These are phyloP conservation scores for Beris chalybata DNA, from an alignment of 2,888 invertebrate species.

Conservation along the genomic window DNA sequence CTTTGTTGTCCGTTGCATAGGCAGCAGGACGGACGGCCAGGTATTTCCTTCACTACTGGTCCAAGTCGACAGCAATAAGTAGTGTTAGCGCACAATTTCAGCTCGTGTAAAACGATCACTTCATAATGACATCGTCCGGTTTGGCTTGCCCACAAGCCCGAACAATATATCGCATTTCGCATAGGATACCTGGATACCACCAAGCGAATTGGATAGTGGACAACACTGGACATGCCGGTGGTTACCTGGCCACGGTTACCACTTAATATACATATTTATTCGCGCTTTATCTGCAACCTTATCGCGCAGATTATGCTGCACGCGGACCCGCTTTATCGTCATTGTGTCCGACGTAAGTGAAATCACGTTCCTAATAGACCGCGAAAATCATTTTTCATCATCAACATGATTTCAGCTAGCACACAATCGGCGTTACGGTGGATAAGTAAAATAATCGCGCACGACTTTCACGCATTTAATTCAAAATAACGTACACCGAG, in stretches of 20 bases:
- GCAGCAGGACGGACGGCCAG: too few species aligned
- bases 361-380: conserved; percentile 28
- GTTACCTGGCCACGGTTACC: conserved; percentile 22
- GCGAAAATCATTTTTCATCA: conserved; percentile 29
- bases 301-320: conserved; percentile 19
- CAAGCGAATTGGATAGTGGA: background rate
- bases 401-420: conserved; percentile 18
- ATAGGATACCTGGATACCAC: background rate
- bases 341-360: conserved; percentile 22
- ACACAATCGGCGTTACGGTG: background rate
- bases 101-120: background rate
- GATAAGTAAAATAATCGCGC: conserved; percentile 20
- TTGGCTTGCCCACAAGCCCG: background rate
- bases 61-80: too few species aligned
- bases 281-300: conserved; percentile 22
- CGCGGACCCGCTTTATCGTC: conserved; percentile 16
- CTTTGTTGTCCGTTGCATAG: too few species aligned
- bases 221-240: conserved; percentile 1
- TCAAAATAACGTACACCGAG: background rate
- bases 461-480: conserved; percentile 27
- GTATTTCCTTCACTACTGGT: too few species aligned
- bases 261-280: conserved; percentile 31
- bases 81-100: conserved; percentile 4
- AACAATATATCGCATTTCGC: conserved; percentile 1
- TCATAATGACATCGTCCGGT: conserved; percentile 22